phyloP scores from a whole-genome alignment of 2,797 vertebrate genomes.

The Gymnothorax javanicus region DNA sequence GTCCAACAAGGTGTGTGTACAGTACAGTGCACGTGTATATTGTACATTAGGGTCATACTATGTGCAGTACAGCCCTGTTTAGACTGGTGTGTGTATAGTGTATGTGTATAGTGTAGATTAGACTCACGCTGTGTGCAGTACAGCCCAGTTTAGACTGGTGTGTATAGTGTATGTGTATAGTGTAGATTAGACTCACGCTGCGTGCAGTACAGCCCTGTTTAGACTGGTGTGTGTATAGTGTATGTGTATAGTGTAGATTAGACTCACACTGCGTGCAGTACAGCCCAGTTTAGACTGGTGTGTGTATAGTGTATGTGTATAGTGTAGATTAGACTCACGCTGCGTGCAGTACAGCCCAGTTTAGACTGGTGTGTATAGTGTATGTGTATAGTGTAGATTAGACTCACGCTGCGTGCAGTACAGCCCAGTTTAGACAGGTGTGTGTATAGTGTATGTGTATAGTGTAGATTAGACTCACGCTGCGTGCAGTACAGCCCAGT shows the following conservation, averaged over 20 bases:
- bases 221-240: conserved; percentile 58
- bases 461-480: conserved; percentile 74
- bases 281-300: background rate
- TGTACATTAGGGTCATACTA: conserved; percentile 81
- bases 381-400: too few species aligned
- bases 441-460: background rate
- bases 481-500: conserved; percentile 95
- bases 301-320: conserved; percentile 80
- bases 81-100: conserved; percentile 69
- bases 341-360: too few species aligned
- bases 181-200: conserved; percentile 80
- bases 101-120: background rate
- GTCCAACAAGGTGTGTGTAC: conserved; percentile 84
- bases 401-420: too few species aligned
- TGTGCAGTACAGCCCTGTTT: conserved; percentile 75
- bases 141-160: conserved; percentile 74
- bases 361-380: too few species aligned
- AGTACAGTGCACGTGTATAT: background rate
- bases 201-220: conserved; percentile 62
- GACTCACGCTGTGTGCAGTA: conserved; percentile 95
- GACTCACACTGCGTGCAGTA: conserved; percentile 97
- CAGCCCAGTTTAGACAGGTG: too few species aligned
- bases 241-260: background rate
- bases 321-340: too few species aligned
- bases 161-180: conserved; percentile 76